Conservation (phyloP, 2,797 vertebrate species). For the Melanotaenia pygmaea region DNA sequence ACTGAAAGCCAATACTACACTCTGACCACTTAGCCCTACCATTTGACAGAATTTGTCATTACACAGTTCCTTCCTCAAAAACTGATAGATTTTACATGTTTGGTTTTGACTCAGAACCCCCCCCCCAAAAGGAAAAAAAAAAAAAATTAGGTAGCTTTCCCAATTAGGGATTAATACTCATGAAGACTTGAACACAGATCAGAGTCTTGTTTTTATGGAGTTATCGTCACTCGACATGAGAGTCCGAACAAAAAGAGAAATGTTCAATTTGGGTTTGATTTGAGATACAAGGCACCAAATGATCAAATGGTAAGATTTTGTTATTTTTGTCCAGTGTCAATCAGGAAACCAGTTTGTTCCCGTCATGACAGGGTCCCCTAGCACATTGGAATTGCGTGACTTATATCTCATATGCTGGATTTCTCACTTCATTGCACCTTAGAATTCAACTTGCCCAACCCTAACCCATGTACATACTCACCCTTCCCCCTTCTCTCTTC, state of each 20-base stretch:
- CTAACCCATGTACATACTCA: conserved; percentile 24
- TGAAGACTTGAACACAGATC: conserved; percentile 11
- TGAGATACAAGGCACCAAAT: conserved; percentile 48
- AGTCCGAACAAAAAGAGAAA: conserved; percentile 46
- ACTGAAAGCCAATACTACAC: conserved; percentile 80
- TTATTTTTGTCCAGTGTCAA: conserved; percentile 64
- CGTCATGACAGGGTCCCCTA: conserved; percentile 56
- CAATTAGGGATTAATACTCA: conserved; percentile 13
- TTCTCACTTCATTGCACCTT: conserved; percentile 72
- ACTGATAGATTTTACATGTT: conserved; percentile 36
- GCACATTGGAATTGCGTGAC: conserved; percentile 65
- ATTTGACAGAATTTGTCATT: conserved; percentile 66
- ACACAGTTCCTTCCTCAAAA: conserved; percentile 51
- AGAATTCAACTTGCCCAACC: conserved; percentile 60
- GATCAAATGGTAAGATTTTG: conserved; percentile 58
- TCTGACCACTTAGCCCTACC: conserved; percentile 66
- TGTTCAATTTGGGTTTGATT: conserved; percentile 57
- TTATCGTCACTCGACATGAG: not conserved
- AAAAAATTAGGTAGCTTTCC: not conserved
- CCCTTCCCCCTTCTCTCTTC: not conserved
- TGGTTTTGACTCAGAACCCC: conserved; percentile 9
- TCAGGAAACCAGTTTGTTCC: conserved; percentile 55
- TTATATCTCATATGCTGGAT: conserved; percentile 73
- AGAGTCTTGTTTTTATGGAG: conserved; percentile 19
- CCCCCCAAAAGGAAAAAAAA: conserved; percentile 12